Percentiles rank a stretch among this genome's conserved stretches.
Conservation (phyloP, 2,113 vertebrate species). For the Eulemur macaco region DNA sequence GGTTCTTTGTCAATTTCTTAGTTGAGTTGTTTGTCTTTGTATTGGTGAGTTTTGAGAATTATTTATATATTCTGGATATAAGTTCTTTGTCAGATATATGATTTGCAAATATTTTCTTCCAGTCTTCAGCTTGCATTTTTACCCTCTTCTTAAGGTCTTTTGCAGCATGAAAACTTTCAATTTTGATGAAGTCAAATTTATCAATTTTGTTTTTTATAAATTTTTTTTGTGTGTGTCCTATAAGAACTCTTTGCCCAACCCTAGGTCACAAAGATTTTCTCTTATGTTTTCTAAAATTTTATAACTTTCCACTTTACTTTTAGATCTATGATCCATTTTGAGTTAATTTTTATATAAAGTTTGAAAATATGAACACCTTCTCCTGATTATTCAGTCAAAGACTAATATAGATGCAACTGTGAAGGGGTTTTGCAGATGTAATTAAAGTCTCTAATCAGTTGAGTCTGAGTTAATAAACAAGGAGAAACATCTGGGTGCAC, state of each 20-base stretch:
- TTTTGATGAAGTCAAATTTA: neutral
- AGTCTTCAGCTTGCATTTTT: neutral
- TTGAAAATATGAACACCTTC: neutral
- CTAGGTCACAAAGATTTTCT: neutral
- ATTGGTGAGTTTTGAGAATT: neutral
- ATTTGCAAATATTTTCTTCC: neutral
- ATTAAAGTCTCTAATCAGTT: neutral
- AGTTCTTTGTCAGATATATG: neutral
- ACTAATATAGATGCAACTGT: neutral
- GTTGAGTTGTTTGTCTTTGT: neutral
- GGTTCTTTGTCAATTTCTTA: neutral
- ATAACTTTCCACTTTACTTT: neutral
- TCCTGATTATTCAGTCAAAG: neutral
- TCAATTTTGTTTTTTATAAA: neutral
- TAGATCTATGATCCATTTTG: neutral
- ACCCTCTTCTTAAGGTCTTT: neutral
- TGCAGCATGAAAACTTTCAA: neutral
- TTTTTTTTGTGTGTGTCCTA: neutral
- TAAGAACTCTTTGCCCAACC: neutral
- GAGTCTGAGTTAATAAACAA: neutral
- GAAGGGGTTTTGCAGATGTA: neutral
- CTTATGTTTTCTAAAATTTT: neutral
- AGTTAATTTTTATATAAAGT: neutral
- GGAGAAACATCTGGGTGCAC: neutral
- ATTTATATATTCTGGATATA: neutral